These are phyloP conservation scores for Frieseomelitta varia DNA, from an alignment of 1,140 invertebrate genomes.

Conservation along the genomic window DNA sequence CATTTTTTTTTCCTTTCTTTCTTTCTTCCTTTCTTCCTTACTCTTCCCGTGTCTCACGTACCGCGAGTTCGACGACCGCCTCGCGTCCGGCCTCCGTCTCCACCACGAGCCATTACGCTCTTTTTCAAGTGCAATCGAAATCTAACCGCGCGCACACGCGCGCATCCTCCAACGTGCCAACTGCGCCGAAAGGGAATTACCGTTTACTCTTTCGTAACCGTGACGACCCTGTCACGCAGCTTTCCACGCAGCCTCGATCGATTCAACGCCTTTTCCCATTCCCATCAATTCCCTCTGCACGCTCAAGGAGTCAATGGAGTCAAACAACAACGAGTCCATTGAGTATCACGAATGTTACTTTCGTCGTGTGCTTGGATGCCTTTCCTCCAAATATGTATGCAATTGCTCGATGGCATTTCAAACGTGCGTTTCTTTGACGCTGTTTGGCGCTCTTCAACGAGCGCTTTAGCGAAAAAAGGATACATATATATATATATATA, in stretches of 20 bases:
- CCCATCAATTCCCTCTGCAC: neutral
- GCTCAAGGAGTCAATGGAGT: no score
- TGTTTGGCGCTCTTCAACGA: no score
- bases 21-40: neutral
- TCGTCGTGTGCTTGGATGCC: neutral
- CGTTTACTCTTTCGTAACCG: conserved; percentile 26
- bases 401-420: neutral
- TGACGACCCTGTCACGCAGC: neutral
- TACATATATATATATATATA: no score
- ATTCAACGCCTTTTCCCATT: neutral
- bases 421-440: neutral
- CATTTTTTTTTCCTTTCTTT: conserved; percentile 45
- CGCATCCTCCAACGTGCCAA: neutral
- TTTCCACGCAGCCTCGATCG: neutral
- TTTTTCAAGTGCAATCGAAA: conserved; percentile 16
- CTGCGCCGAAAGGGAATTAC: neutral
- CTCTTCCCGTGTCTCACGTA: conserved; percentile 1
- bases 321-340: neutral
- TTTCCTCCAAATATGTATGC: neutral
- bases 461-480: no score
- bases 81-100: neutral
- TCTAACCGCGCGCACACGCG: neutral
- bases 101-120: neutral
- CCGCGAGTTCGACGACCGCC: conserved; percentile 40
- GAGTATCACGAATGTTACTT: neutral